These are phyloP conservation scores for Leptopilina myrica DNA, from an alignment of 2,888 invertebrate species.

Conservation along the genomic window DNA sequence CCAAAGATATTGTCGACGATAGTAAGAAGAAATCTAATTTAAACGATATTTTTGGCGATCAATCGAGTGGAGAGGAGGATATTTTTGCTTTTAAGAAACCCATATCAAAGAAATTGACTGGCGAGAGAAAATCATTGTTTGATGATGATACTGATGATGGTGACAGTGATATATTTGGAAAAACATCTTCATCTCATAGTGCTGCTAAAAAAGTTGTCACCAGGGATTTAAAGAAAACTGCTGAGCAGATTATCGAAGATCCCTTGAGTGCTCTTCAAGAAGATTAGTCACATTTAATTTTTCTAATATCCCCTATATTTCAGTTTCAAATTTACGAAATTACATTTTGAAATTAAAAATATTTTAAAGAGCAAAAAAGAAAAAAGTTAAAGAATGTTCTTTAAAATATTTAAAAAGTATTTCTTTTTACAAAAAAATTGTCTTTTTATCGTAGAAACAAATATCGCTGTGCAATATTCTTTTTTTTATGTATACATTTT, in stretches of 20 bases:
- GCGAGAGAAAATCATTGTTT: constrained; percentile 59
- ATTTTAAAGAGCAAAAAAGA: background rate
- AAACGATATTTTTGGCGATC: constrained; percentile 69
- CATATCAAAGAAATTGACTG: constrained; percentile 54
- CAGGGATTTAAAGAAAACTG: constrained; percentile 71
- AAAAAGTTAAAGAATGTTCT: background rate
- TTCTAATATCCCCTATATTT: background rate
- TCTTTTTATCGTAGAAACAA: background rate
- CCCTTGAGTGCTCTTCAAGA: constrained; percentile 72
- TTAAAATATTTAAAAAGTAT: no score
- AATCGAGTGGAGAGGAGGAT: constrained; percentile 69
- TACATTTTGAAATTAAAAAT: constrained; percentile 32
- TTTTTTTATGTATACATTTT: background rate
- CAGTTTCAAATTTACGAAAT: background rate
- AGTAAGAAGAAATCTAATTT: constrained; percentile 60
- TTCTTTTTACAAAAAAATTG: background rate
- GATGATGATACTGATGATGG: constrained; percentile 57
- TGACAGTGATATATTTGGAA: constrained; percentile 65
- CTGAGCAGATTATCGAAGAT: constrained; percentile 71
- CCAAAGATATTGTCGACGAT: constrained; percentile 43
- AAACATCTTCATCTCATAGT: constrained; percentile 44
- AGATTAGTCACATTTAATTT: constrained; percentile 58
- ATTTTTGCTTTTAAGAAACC: constrained; percentile 65
- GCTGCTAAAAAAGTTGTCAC: constrained; percentile 64
- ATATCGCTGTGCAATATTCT: constrained; percentile 17